phyloP scores from a whole-genome alignment of 2,888 invertebrate species.

The Nephrotoma flavescens region DNA sequence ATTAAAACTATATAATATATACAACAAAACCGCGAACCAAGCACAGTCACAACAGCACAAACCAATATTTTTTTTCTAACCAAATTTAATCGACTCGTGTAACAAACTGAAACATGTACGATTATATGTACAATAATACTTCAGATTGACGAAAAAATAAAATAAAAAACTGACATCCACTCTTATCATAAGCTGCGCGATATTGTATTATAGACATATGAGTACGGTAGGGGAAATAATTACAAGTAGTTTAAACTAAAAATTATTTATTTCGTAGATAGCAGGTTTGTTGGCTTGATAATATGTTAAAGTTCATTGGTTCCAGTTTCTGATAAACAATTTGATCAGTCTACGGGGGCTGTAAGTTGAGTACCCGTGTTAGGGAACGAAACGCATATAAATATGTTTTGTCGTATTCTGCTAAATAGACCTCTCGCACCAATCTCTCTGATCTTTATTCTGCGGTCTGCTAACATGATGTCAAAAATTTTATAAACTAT shows the following conservation, averaged over 20 bases:
- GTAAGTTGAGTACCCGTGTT: no score
- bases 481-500: no score
- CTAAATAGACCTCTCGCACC: no score
- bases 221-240: neutral
- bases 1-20: neutral
- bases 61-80: neutral
- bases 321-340: no score
- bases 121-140: neutral
- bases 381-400: no score
- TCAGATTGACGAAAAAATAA: neutral
- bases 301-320: no score
- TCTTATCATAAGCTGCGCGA: neutral
- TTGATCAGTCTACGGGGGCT: no score
- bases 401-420: no score
- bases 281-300: no score
- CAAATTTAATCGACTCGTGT: neutral
- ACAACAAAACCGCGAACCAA: neutral
- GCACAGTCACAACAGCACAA: neutral
- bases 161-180: neutral
- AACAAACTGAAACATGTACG: neutral
- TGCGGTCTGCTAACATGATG: no score
- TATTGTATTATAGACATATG: neutral
- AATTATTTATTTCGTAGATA: no score
- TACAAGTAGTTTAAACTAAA: neutral
- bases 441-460: no score